Conservation (phyloP, 2,888 invertebrate genomes). For the Ophraella communa region DNA sequence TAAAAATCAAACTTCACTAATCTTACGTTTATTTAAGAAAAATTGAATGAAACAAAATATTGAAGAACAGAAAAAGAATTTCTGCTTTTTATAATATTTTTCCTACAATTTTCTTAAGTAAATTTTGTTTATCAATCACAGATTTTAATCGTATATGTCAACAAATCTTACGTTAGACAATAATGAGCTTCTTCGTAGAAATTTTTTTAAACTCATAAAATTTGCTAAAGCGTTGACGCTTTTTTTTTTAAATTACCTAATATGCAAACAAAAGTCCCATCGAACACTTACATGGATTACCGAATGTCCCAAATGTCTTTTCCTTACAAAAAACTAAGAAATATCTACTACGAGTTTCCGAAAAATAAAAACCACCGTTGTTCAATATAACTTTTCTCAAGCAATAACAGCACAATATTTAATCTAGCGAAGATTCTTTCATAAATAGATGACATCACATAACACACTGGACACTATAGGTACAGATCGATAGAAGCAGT, state of each 20-base stretch:
- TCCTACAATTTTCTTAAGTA: too few relatives aligned
- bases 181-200: not conserved
- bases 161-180: too few relatives aligned
- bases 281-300: not conserved
- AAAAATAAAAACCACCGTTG: constrained; percentile 2
- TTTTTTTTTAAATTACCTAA: not conserved
- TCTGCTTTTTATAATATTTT: too few relatives aligned
- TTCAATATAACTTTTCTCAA: constrained; percentile 2
- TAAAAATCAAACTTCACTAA: too few relatives aligned
- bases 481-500: constrained; percentile 10
- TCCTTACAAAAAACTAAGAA: not conserved
- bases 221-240: not conserved
- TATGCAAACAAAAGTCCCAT: not conserved
- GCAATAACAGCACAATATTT: constrained; percentile 23
- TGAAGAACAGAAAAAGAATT: too few relatives aligned
- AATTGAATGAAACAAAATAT: too few relatives aligned
- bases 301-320: constrained; percentile 8
- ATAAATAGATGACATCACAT: constrained; percentile 21
- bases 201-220: not conserved
- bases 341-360: not conserved
- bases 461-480: constrained; percentile 16
- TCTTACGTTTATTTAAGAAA: too few relatives aligned
- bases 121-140: too few relatives aligned
- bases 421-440: constrained; percentile 12
- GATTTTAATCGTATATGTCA: too few relatives aligned